A percentile compares a stretch with the other conserved stretches of the same genome.
Evolutionary conservation across 2,797 vertebrate genomes (phyloP).

Genomic region (Trichosurus vulpecula): DNA sequence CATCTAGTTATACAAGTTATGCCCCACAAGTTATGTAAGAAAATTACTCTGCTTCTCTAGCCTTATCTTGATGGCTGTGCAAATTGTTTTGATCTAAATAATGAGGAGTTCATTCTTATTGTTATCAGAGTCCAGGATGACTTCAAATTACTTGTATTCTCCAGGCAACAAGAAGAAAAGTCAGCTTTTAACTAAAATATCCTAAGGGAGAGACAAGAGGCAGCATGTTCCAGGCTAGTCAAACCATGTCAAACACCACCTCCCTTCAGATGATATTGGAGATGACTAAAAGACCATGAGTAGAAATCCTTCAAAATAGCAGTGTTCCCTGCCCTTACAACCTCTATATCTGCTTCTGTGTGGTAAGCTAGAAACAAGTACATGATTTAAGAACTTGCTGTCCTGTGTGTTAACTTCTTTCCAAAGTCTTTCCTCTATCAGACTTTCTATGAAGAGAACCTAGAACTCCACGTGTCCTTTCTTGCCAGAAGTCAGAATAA

Average conservation of each 20-base stretch:
- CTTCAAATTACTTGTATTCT: background rate
- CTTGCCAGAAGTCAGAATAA: background rate
- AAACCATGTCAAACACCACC: background rate
- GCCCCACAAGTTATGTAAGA: too few relatives aligned
- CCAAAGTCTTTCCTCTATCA: background rate
- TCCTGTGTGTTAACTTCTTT: background rate
- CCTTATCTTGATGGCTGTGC: background rate
- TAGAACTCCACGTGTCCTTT: background rate
- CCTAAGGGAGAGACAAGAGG: background rate
- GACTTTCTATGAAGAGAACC: background rate
- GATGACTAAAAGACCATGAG: background rate
- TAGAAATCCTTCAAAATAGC: background rate
- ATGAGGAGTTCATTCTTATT: background rate
- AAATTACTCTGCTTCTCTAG: background rate
- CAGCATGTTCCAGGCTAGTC: background rate
- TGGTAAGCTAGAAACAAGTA: background rate
- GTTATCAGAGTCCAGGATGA: background rate
- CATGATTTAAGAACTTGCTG: background rate
- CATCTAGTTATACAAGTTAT: too few relatives aligned
- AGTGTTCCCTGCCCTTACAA: background rate
- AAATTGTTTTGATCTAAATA: background rate
- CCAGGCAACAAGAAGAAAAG: background rate
- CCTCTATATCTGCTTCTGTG: background rate
- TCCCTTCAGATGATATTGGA: background rate
- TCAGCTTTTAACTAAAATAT: background rate